phyloP scores from a whole-genome alignment of 2,888 invertebrate species.

The Pegoplata infirma region DNA sequence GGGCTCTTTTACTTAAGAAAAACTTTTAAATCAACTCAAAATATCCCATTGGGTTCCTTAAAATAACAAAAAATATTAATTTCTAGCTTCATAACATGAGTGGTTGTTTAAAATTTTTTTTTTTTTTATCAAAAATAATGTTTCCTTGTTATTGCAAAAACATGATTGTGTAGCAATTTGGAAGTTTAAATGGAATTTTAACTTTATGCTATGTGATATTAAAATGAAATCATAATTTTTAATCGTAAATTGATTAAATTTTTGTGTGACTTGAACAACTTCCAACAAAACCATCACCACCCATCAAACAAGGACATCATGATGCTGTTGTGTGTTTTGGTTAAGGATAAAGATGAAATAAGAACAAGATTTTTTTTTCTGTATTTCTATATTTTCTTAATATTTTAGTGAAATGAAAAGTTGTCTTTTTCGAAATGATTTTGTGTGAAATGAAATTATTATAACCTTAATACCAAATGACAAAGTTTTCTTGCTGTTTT shows the following conservation, averaged over 20 bases:
- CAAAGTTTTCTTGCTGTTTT: slow-evolving; percentile 44
- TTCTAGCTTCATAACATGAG: not conserved
- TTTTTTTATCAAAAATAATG: not conserved
- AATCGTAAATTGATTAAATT: slow-evolving; percentile 46
- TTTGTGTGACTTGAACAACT: not conserved
- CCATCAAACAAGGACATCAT: slow-evolving; percentile 27
- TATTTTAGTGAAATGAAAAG: slow-evolving; percentile 35
- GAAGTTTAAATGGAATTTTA: slow-evolving; percentile 8
- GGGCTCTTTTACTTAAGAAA: too few relatives aligned
- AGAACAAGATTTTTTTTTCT: not conserved
- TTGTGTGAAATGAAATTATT: slow-evolving; percentile 16
- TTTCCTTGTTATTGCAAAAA: not conserved
- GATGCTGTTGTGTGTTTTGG: slow-evolving; percentile 8
- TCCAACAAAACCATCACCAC: too few relatives aligned
- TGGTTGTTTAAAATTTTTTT: not conserved
- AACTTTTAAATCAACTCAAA: not conserved
- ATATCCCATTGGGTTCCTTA: too few relatives aligned
- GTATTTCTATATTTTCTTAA: not conserved
- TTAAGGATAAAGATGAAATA: slow-evolving; percentile 8
- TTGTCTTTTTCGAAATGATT: slow-evolving; percentile 8
- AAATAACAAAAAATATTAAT: too few relatives aligned
- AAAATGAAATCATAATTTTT: slow-evolving; percentile 36
- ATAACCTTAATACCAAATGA: slow-evolving; percentile 54
- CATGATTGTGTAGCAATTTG: slow-evolving; percentile 9
- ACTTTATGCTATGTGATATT: slow-evolving; percentile 9